Conservation (phyloP, 1,140 invertebrate species). For the Lycorma delicatula region DNA sequence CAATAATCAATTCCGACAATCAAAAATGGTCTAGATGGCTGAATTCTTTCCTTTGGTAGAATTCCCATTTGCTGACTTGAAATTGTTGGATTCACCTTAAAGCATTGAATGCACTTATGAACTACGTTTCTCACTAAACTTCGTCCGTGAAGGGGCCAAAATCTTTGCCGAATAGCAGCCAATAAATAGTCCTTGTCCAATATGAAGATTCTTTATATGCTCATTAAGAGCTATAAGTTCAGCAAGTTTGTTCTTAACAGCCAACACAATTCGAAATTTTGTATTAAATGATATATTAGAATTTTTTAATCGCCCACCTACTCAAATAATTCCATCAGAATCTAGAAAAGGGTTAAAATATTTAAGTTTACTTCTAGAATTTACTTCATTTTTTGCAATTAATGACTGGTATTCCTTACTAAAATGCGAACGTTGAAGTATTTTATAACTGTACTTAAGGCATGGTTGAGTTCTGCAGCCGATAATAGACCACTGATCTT, state of each 20-base stretch:
- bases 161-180: constrained; percentile 27
- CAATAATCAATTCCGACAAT: constrained; percentile 27
- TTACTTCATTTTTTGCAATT: too few species aligned
- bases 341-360: background rate
- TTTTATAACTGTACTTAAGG: too few species aligned
- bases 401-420: too few species aligned
- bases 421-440: too few species aligned
- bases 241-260: constrained; percentile 19
- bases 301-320: constrained; percentile 2
- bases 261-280: constrained; percentile 26
- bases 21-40: constrained; percentile 14
- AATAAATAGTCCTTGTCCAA: constrained; percentile 30
- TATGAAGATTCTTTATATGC: constrained; percentile 29
- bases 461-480: too few species aligned
- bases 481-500: too few species aligned
- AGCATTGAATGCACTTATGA: constrained; percentile 31
- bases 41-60: constrained; percentile 21
- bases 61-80: constrained; percentile 26
- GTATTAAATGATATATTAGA: background rate
- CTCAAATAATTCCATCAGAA: constrained; percentile 1
- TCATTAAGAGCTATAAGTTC: constrained; percentile 24
- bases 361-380: too few species aligned
- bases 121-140: constrained; percentile 19
- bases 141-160: constrained; percentile 32
- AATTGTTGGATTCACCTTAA: background rate